Evolutionary conservation across 1,140 invertebrate species (phyloP).

Genomic region (Musca domestica): DNA sequence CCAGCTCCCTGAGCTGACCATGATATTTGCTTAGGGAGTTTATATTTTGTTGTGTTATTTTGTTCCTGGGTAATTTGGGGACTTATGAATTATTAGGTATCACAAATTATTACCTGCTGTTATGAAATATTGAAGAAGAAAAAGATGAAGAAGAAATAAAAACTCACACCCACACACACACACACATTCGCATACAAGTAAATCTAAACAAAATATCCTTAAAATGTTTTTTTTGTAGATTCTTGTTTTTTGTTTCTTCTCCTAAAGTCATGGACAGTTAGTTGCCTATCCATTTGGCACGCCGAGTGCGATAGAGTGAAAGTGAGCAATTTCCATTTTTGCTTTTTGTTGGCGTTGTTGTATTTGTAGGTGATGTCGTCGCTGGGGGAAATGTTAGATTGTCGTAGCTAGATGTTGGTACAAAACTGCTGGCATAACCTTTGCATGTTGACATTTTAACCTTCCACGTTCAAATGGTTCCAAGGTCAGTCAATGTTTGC

Average conservation of each 20-base stretch:
- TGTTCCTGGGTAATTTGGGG: not conserved
- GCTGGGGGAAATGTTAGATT: not conserved
- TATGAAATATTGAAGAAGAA: conserved; percentile 6
- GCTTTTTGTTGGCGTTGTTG: not conserved
- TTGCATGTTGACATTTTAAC: conserved; percentile 21
- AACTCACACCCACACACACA: not conserved
- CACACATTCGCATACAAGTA: too few species aligned
- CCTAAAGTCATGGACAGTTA: too few species aligned
- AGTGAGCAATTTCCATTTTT: too few species aligned
- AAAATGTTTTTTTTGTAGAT: too few species aligned
- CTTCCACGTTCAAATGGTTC: conserved; percentile 4
- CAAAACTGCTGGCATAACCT: not conserved
- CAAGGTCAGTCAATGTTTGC: conserved; percentile 18
- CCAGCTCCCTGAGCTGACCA: too few species aligned
- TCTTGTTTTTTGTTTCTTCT: too few species aligned
- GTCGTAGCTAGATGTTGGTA: not conserved
- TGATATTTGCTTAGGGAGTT: too few species aligned
- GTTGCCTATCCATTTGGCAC: too few species aligned
- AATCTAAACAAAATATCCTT: too few species aligned
- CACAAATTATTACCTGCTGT: conserved; percentile 21
- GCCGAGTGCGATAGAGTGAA: too few species aligned
- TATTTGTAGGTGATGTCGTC: not conserved
- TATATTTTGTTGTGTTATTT: too few species aligned
- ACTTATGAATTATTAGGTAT: conserved; percentile 16
- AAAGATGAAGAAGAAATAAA: not conserved